Percentiles rank a stretch among this genome's conserved stretches.
Conservation (phyloP, 2,888 invertebrate species). For the Thereva unica region DNA sequence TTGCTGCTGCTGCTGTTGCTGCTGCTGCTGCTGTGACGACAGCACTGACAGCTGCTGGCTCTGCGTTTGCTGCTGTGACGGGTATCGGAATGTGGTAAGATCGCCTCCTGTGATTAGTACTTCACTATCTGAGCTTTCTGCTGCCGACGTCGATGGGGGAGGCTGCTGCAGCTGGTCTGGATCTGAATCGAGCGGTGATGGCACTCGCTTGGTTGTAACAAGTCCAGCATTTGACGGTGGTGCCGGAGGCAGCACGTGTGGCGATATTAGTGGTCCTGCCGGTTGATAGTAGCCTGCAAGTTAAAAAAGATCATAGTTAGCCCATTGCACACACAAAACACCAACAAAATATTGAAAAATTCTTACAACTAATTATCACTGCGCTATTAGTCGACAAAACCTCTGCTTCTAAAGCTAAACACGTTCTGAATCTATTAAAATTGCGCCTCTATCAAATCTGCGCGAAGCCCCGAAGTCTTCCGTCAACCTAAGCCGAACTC, state of each 20-base stretch:
- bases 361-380: slow-evolving; percentile 3
- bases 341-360: slow-evolving; percentile 1
- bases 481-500: too few species aligned
- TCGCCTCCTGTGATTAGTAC: slow-evolving; percentile 52
- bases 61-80: slow-evolving; percentile 43
- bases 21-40: slow-evolving; percentile 27
- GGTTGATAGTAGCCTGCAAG: slow-evolving; percentile 87
- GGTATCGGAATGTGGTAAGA: slow-evolving; percentile 52
- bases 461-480: too few species aligned
- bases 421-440: slow-evolving; percentile 13
- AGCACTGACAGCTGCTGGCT: slow-evolving; percentile 14
- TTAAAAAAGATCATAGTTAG: slow-evolving; percentile 41
- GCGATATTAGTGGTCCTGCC: slow-evolving; percentile 84
- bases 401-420: slow-evolving; percentile 18
- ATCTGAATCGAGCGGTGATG: slow-evolving; percentile 59
- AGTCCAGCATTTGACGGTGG: slow-evolving; percentile 47
- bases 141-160: slow-evolving; percentile 51
- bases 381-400: background rate
- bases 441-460: too few species aligned
- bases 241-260: slow-evolving; percentile 63
- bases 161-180: slow-evolving; percentile 53
- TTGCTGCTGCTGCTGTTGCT: slow-evolving; percentile 36
- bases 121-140: slow-evolving; percentile 50
- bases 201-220: slow-evolving; percentile 46
- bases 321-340: background rate